Evolutionary conservation across 1,140 invertebrate species (phyloP).

Genomic region (Mylabris phalerata): DNA sequence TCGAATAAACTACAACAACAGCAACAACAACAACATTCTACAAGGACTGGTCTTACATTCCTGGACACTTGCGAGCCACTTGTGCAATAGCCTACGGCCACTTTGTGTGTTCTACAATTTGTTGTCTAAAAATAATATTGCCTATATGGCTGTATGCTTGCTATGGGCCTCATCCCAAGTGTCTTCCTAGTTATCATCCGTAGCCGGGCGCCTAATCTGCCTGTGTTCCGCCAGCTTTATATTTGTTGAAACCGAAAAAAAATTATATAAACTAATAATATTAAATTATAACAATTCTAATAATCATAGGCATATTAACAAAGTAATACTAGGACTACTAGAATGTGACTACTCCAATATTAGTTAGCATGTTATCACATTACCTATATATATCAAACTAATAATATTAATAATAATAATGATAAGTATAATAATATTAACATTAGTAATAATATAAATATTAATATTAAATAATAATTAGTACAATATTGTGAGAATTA

Average conservation of each 20-base stretch:
- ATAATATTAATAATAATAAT: background rate
- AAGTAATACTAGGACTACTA: constrained; percentile 1
- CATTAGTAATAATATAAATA: background rate
- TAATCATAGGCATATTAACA: background rate
- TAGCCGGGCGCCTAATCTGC: constrained; percentile 21
- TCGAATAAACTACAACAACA: background rate
- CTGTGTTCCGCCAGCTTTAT: constrained; percentile 20
- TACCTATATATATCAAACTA: background rate
- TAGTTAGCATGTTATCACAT: background rate
- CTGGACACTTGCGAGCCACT: constrained; percentile 32
- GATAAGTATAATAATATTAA: background rate
- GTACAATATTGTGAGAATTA: no score
- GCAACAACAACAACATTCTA: background rate
- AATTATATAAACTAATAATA: background rate
- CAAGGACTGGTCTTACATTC: constrained; percentile 29
- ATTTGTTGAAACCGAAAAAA: constrained; percentile 2
- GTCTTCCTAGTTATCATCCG: constrained; percentile 29
- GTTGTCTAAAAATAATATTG: background rate
- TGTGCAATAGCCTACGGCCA: constrained; percentile 27
- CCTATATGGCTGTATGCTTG: constrained; percentile 23
- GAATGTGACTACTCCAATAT: background rate
- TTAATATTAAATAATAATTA: background rate
- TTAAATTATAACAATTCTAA: background rate
- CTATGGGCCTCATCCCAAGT: constrained; percentile 25
- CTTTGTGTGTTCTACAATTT: constrained; percentile 16